Percentiles rank a stretch among this genome's conserved stretches.
phyloP scores from a whole-genome alignment of 2,797 vertebrate genomes.

The Anas georgica region DNA sequence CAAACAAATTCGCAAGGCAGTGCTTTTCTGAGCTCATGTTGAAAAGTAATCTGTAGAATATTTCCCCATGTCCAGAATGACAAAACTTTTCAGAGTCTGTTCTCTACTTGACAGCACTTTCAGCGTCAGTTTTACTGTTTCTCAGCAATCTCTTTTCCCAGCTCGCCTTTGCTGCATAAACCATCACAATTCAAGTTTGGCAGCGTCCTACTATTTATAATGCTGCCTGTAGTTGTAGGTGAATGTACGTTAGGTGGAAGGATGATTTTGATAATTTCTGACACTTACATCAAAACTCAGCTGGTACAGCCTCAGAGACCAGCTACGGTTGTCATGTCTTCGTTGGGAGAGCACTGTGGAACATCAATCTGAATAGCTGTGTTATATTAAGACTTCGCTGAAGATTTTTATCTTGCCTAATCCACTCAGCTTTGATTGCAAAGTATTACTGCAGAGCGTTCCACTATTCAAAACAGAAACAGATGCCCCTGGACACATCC shows the following conservation, averaged over 20 bases:
- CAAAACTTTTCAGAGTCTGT: neutral
- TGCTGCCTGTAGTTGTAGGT: slow-evolving; percentile 18
- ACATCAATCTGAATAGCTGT: neutral
- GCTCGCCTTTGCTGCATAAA: neutral
- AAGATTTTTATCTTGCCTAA: slow-evolving; percentile 47
- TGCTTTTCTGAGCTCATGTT: neutral
- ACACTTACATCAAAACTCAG: neutral
- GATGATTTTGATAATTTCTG: slow-evolving; percentile 8
- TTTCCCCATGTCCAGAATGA: neutral
- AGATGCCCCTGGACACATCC: neutral
- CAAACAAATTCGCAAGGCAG: slow-evolving; percentile 16
- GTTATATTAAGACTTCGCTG: neutral
- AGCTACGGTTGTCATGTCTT: neutral
- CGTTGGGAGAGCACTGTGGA: neutral
- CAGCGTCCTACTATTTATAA: neutral
- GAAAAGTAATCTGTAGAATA: neutral
- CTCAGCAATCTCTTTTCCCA: neutral
- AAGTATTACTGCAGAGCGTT: neutral
- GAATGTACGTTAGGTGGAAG: slow-evolving; percentile 18
- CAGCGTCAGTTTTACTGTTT: neutral
- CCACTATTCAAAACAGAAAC: neutral
- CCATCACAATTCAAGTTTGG: neutral
- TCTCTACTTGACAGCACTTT: slow-evolving; percentile 3
- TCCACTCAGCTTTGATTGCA: slow-evolving; percentile 19
- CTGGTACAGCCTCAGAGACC: neutral